Evolutionary conservation across 1,140 invertebrate species (phyloP).

Genomic region (Carposina sasakii): DNA sequence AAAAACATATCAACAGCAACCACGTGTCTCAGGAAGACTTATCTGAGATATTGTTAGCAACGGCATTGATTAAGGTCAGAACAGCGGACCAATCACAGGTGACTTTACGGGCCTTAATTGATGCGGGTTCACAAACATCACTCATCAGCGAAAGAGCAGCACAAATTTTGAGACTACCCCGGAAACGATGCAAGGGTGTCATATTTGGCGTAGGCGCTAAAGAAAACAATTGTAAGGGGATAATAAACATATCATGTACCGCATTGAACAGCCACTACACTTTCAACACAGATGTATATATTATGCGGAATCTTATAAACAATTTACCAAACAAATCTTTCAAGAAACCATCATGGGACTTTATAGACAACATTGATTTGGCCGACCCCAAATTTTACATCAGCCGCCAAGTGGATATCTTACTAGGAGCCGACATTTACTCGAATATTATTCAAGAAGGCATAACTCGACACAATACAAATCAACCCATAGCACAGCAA

Average conservation of each 20-base stretch:
- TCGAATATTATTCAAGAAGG: not conserved
- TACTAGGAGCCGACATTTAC: not conserved
- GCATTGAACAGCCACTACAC: not conserved
- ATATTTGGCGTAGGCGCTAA: not conserved
- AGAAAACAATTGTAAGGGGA: slow-evolving; percentile 1
- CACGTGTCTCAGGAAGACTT: not conserved
- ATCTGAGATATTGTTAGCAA: not conserved
- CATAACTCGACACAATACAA: not conserved
- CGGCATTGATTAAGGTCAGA: slow-evolving; percentile 2
- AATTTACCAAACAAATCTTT: slow-evolving; percentile 1
- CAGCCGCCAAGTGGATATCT: not conserved
- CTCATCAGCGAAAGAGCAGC: slow-evolving; percentile 16
- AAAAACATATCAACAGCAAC: not conserved
- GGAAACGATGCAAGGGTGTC: not conserved
- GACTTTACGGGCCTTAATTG: slow-evolving; percentile 15
- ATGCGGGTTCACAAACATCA: slow-evolving; percentile 14
- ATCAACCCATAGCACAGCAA: not conserved
- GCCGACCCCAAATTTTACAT: not conserved
- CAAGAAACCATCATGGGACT: not conserved
- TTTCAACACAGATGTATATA: not conserved
- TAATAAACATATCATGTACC: not conserved
- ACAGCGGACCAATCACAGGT: slow-evolving; percentile 5
- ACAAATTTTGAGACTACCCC: not conserved
- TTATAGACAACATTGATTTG: not conserved
- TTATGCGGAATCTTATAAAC: not conserved